Base-by-base conservation (phyloP, 2,113 vertebrate species). In the Salvelinus namaycush region DNA sequence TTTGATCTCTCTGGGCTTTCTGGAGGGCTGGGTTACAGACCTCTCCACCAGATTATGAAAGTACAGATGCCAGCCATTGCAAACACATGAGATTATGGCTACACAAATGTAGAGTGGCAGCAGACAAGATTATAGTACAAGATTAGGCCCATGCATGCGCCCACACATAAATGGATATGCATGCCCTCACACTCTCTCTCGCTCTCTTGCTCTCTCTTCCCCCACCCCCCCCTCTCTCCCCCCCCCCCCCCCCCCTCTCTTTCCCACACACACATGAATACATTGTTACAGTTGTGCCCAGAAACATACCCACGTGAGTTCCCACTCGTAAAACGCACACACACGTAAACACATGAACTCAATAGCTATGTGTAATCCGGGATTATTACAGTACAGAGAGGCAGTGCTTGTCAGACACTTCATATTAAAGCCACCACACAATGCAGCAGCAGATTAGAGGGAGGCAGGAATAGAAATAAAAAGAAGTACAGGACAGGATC, bases 281-380 rank as follows among this genome's bases (percentile, higher is more conserved):
- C 22, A 34, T 18, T 54, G 12, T 59, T 6, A 57, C 72, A 65
- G 7, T 9, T 22, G 59, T 22, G 59, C 59, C 1, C 59, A 24
- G 59, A n/a, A 62, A 22, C n/a, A 22, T n/a, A 62, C 9, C 59
- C 59, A 62, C n/a, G 9, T 62, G 59, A n/a, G 5, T 62, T 24
- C 9, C n/a, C 62, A 39, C 26, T 65, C 29, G 29, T 26, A 31
- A 18, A 49, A 68, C 62, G 60, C 49, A 67, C 34, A 34, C 34
- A 34, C 70, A 64, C 66, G 60, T 20, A 66, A 75, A 74, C 13
- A 70, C 24, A 54, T 73, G 34, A 75, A 68, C 73, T 27, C 57
- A 62, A 72, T 80, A 83, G 85, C 81, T 79, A n/a, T 67, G 65
- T 82, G 82, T 91, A 93, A 93, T 93, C 88, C 87, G 84, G 88